Conservation (phyloP, 2,797 vertebrate genomes). For the Coendou prehensilis region DNA sequence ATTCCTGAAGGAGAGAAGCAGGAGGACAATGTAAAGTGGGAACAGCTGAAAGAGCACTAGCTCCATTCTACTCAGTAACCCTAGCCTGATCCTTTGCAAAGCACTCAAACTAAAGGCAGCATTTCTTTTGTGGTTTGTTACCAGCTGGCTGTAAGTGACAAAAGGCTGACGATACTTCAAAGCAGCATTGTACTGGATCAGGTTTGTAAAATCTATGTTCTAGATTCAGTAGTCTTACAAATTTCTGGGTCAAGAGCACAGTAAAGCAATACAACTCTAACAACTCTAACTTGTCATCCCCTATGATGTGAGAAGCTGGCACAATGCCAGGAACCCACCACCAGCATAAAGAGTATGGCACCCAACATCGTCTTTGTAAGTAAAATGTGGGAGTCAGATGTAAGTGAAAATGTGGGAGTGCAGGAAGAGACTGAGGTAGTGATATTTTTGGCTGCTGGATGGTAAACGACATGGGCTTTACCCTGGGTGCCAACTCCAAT, state of each 20-base stretch:
- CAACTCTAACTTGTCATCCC: not conserved
- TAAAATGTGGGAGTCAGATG: not conserved
- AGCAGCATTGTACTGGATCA: not conserved
- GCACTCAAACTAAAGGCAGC: not conserved
- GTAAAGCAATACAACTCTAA: not conserved
- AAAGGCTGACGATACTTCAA: not conserved
- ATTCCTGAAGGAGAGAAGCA: slow-evolving; percentile 91
- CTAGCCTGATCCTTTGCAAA: not conserved
- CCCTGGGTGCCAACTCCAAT: not conserved
- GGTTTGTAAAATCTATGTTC: not conserved
- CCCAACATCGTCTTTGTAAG: not conserved
- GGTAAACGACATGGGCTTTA: not conserved
- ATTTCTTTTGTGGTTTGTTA: not conserved
- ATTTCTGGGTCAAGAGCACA: slow-evolving; percentile 6
- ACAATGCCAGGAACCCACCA: not conserved
- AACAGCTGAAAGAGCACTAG: not conserved
- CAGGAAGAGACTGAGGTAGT: not conserved
- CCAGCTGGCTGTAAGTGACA: not conserved
- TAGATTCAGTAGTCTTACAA: not conserved
- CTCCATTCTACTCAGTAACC: not conserved
- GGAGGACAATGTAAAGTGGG: not conserved
- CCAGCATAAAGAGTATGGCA: not conserved
- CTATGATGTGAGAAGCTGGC: not conserved
- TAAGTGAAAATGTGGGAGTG: not conserved
- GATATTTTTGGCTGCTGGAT: not conserved